Evolutionary conservation across 1,140 invertebrate species (phyloP), one percentile per base, ranked within the genome.

Genomic region (Ganaspis sp.): DNA sequence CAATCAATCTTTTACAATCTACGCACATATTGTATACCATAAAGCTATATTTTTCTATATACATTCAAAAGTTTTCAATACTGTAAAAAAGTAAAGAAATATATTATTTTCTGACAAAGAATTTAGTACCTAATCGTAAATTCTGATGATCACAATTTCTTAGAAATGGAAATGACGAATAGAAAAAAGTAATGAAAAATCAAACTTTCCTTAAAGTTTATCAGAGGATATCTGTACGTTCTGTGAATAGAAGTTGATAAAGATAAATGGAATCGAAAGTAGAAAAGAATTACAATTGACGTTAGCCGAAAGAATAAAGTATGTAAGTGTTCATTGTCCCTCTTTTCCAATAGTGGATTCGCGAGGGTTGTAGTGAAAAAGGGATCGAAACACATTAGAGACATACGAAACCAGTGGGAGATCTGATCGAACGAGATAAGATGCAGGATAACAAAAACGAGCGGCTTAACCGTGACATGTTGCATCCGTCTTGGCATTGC

Each of bases 271-370:
- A 80, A 79, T 64, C 69, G 49, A 70, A 78, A 79, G 23, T 42
- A 45, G 74, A 76, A 70, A 40, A 45, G 78, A 81, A 78, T 86
- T 78, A 79, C 80, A 84, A 87, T 86, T 81, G 80, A 82, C 80
- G 80, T 86, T 87, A 86, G 81, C 84, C 75, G 71, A 69, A 17
- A 72, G 37, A 53, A 80, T 71, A 82, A 76, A 81, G 84, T 83
- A 83, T 83, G 78, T 70, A 73, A 70, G 69, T 45, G 53, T 64
- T 40, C 72, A 70, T 64, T 58, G 37, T 17, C 70, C 45, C 21
- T 37, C 29, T 11, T 23, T 74, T 70, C 37, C 74, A n/a, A n/a
- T 23, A 73, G 76, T 71, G 76, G 37, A 76, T 69, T 40, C 75
- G n/a, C 64, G 70, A 79, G 76, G 76, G 74, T 72, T 38, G 54